These are phyloP conservation scores for Papilio helenus DNA, from an alignment of 1,140 invertebrate species.

Conservation along the genomic window DNA sequence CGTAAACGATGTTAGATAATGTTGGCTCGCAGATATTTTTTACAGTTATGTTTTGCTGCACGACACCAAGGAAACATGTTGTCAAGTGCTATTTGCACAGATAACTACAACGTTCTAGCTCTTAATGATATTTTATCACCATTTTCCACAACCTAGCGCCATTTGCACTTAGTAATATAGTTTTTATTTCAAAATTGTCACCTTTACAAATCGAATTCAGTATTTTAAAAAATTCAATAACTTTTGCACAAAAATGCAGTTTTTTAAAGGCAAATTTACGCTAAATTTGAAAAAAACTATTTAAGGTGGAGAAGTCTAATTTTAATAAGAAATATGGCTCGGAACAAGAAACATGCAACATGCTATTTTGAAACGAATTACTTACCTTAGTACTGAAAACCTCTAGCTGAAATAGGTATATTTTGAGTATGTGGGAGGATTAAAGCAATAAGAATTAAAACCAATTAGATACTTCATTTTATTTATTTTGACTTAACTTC, in stretches of 20 bases:
- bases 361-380: background rate
- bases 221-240: background rate
- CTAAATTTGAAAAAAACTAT: no score
- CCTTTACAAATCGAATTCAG: background rate
- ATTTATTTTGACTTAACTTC: background rate
- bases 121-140: constrained; percentile 16
- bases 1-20: constrained; percentile 16
- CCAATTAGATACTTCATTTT: background rate
- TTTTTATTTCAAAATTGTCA: background rate
- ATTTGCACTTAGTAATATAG: background rate
- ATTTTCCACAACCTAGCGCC: background rate
- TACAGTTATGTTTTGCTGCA: constrained; percentile 16
- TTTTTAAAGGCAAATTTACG: no score
- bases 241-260: no score
- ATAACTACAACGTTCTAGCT: constrained; percentile 7
- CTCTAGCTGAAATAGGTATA: background rate
- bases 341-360: background rate
- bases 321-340: no score
- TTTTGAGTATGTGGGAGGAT: background rate
- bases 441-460: background rate
- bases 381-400: background rate
- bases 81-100: background rate
- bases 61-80: background rate
- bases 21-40: constrained; percentile 11
- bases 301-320: no score